Conservation (phyloP, 2,888 invertebrate genomes). For the Mesorhabditis spiculigera region DNA sequence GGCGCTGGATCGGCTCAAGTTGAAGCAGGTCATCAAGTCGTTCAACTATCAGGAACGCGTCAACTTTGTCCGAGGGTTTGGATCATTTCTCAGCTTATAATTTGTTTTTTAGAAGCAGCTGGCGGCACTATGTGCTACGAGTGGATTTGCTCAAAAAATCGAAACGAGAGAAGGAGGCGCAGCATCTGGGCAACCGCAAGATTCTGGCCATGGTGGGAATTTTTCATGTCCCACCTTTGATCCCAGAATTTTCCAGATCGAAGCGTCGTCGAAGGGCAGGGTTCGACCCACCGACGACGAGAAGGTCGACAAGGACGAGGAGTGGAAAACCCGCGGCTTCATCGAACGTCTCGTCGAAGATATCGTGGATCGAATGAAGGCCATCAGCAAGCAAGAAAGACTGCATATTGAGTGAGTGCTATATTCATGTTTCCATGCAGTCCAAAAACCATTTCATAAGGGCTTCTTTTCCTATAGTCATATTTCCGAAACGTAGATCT, state of each 20-base stretch:
- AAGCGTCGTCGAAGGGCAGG: too few species aligned
- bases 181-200: slow-evolving; percentile 65
- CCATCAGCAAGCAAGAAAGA: too few species aligned
- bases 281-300: slow-evolving; percentile 17
- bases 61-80: slow-evolving; percentile 16
- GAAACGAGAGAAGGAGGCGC: slow-evolving; percentile 73
- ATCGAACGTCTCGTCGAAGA: too few species aligned
- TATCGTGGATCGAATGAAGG: too few species aligned
- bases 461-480: too few species aligned
- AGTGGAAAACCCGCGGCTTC: too few species aligned
- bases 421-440: background rate
- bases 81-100: background rate
- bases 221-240: background rate
- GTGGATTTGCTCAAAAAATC: slow-evolving; percentile 67
- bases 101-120: slow-evolving; percentile 26
- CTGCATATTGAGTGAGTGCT: too few species aligned
- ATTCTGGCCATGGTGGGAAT: slow-evolving; percentile 29
- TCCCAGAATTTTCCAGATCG: too few species aligned
- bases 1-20: slow-evolving; percentile 74
- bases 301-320: slow-evolving; percentile 9
- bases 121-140: slow-evolving; percentile 42
- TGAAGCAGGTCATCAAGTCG: slow-evolving; percentile 67
- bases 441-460: too few species aligned
- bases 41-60: slow-evolving; percentile 44
- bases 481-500: too few species aligned